phyloP scores from a whole-genome alignment of 2,888 invertebrate species.

The Lasioglossum zephyrum region DNA sequence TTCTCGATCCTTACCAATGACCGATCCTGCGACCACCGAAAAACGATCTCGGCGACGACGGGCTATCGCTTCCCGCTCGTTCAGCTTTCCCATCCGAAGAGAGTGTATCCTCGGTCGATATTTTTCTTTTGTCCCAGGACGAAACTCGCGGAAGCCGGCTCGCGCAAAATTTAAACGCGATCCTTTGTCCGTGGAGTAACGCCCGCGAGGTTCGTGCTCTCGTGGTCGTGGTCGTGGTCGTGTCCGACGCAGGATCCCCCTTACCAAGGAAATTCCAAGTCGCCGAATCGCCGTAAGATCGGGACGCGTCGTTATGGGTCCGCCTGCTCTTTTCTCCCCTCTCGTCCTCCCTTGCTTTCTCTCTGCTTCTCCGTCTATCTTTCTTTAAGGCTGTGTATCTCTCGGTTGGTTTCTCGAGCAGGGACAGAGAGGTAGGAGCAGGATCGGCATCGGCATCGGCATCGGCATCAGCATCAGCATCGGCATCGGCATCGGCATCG shows the following conservation, averaged over 20 bases:
- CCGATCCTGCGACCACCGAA: background rate
- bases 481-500: slow-evolving; percentile 62
- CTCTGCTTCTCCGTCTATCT: slow-evolving; percentile 8
- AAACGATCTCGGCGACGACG: background rate
- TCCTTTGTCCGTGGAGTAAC: slow-evolving; percentile 70
- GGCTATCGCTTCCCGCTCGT: background rate
- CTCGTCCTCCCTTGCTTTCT: slow-evolving; percentile 2
- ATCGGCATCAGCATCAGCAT: slow-evolving; percentile 67
- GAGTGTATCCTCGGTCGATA: background rate
- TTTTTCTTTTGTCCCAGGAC: background rate
- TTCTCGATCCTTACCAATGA: background rate
- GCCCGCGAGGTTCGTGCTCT: slow-evolving; percentile 67
- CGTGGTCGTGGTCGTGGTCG: slow-evolving; percentile 61
- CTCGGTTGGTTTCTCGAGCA: slow-evolving; percentile 48
- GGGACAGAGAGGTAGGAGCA: slow-evolving; percentile 39
- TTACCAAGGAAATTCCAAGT: slow-evolving; percentile 77
- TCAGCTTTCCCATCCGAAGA: background rate
- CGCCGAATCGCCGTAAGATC: slow-evolving; percentile 79
- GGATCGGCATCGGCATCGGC: slow-evolving; percentile 57
- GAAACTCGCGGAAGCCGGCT: slow-evolving; percentile 24
- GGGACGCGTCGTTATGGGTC: slow-evolving; percentile 82
- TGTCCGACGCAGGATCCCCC: slow-evolving; percentile 47
- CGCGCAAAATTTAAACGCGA: slow-evolving; percentile 66
- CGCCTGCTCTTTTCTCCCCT: slow-evolving; percentile 60
- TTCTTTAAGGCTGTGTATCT: background rate